Evolutionary conservation across 2,888 invertebrate genomes (phyloP), one percentile per base, ranked within the genome.

Genomic region (Apodemia zela): DNA sequence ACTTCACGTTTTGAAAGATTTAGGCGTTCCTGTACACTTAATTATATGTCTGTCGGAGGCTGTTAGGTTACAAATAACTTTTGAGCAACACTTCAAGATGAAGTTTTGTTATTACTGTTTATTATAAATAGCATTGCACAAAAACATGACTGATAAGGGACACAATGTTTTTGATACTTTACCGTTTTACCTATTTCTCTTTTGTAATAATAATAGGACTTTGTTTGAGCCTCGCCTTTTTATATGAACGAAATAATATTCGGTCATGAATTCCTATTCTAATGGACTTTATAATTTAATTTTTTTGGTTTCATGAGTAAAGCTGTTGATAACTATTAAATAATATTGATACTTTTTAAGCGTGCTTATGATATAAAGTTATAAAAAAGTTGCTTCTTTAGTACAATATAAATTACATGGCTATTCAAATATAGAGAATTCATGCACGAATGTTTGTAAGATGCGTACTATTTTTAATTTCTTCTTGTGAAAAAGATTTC

Each of bases 81-180:
- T 90, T 90, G 90, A 90, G 90, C 90, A 88, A 90, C 90, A 90
- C 87, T 89, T 90, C 90, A 90, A 88, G 86, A 84, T 83, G 74
- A 76, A 80, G 80, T 87, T 87, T 82, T 82, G 82, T 86, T 87
- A 78, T 77, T 75, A 79, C 82, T 82, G 79, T 85, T 86, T 83
- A 80, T 81, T 83, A 83, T 82, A 83, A 82, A 84, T 87, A 85
- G 83, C 80, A 78, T 82, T 88, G 90, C 90, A 89, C 89, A 89
- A 90, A 90, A 84, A 85, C 81, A 85, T 79, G 90, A 90, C 90
- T 90, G 90, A 90, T 81, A 88, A 77, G 90, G 90, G 90, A 90
- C 90, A 89, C 90, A 90, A 87, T 80, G 83, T 89, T 90, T 89
- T 90, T 89, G 89, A 89, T 86, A 86, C 85, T 85, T 89, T 86